Evolutionary conservation across 1,140 invertebrate species (phyloP), one percentile per base, ranked within the genome.

Genomic region (Diplogasteroides magnus): DNA sequence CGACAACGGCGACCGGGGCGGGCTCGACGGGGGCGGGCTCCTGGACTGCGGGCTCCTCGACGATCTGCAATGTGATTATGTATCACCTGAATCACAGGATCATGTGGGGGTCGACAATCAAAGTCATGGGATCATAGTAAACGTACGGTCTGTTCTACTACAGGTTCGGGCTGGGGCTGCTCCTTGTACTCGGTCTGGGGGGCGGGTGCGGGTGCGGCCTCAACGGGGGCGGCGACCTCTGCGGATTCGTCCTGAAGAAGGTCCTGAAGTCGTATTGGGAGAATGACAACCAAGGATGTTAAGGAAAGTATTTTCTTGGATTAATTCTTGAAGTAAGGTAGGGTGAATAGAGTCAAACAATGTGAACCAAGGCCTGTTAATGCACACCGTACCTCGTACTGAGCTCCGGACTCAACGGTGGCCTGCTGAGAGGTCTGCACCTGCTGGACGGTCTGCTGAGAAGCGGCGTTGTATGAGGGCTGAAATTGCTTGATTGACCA

Each of bases 51-150:
- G 61, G 15, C 11, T 19, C 59, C 6, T 26, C 28, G 11, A 31
- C 69, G 67, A 37, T 31, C 62, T 64, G 69, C 62, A 37, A 25
- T 27, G n/a, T 26, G 15, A 2, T 70, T 6, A 23, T 70, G 37
- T 31, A 11, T n/a, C 15, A 3, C 25, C 11, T 2, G 27, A 26
- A 57, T 25, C 25, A 23, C 32, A 56, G 55, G 19, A 2, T 23
- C 11, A n/a, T 29, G 57, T 6, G 66, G 15, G 32, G 14, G 25
- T 61, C 23, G n/a, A 25, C 57, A n/a, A 29, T 6, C 23, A 29
- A n/a, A n/a, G n/a, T n/a, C 2, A 31, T 31, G 63, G 31, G 14
- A 19, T n/a, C n/a, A 27, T n/a, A 60, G 59, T 6, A 60, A 25
- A 6, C 6, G 59, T 6, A 23, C 25, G 61, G 31, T 15, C 25